Percentiles rank a stretch among this genome's conserved stretches.
Conservation (phyloP, 1,140 invertebrate species). For the Drosophila pectinifera region DNA sequence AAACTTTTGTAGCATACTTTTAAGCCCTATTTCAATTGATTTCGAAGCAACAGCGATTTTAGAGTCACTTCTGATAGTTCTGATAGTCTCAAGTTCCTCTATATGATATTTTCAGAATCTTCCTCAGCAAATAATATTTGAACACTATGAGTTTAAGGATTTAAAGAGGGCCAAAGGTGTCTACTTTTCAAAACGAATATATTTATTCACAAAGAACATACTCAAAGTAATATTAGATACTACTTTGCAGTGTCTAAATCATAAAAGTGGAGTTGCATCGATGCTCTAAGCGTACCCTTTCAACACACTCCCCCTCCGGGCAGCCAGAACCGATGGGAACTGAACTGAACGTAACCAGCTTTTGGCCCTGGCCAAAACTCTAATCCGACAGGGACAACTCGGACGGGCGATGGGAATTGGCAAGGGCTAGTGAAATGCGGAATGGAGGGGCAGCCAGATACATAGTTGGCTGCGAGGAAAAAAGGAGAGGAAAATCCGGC, state of each 20-base stretch:
- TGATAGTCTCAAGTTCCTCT: background rate
- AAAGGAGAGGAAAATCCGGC: constrained; percentile 10
- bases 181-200: too few relatives aligned
- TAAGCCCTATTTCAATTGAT: background rate
- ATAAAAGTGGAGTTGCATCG: constrained; percentile 38
- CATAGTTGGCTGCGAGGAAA: constrained; percentile 2
- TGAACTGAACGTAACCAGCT: constrained; percentile 49
- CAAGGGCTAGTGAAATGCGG: constrained; percentile 31
- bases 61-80: background rate
- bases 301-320: background rate
- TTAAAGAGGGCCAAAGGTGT: too few relatives aligned
- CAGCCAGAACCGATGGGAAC: constrained; percentile 18
- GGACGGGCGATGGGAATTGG: constrained; percentile 47
- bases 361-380: constrained; percentile 51
- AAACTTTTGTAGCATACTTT: background rate
- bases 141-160: too few relatives aligned
- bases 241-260: constrained; percentile 25
- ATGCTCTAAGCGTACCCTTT: constrained; percentile 18
- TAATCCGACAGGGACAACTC: constrained; percentile 52
- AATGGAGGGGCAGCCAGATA: background rate
- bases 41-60: background rate
- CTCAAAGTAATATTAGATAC: background rate
- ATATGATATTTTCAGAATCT: too few relatives aligned
- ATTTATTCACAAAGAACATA: too few relatives aligned
- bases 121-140: too few relatives aligned